Conservation (phyloP, 2,113 vertebrate species). For the Erythrolamprus reginae region DNA sequence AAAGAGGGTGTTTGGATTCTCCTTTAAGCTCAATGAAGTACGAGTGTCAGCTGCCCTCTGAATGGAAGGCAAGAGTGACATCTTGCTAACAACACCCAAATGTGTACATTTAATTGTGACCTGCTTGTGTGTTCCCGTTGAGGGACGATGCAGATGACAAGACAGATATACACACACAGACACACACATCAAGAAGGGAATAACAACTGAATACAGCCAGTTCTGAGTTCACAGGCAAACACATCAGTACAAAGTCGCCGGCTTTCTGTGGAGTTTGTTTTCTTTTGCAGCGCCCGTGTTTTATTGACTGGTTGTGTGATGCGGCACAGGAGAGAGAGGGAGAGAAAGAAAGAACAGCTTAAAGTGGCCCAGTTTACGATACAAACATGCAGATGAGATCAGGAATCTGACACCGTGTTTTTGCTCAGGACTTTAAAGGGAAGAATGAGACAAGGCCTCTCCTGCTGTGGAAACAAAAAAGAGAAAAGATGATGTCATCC, state of each 20-base stretch:
- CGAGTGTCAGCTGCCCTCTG: slow-evolving; percentile 21
- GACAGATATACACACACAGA: slow-evolving; percentile 47
- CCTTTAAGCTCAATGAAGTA: slow-evolving; percentile 28
- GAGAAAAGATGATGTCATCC: neutral
- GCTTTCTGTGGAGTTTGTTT: slow-evolving; percentile 79
- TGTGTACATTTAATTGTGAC: slow-evolving; percentile 74
- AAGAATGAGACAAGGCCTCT: slow-evolving; percentile 26
- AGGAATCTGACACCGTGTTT: slow-evolving; percentile 62
- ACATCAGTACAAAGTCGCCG: slow-evolving; percentile 71
- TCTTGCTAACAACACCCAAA: slow-evolving; percentile 45
- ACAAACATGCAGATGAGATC: slow-evolving; percentile 78
- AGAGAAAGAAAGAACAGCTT: slow-evolving; percentile 51
- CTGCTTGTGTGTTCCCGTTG: slow-evolving; percentile 62
- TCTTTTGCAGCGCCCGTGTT: slow-evolving; percentile 72
- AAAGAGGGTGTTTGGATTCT: neutral
- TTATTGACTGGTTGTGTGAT: slow-evolving; percentile 71
- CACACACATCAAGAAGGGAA: slow-evolving; percentile 71
- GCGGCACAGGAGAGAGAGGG: slow-evolving; percentile 30
- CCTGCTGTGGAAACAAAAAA: neutral
- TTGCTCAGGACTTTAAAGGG: slow-evolving; percentile 33
- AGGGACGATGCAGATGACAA: slow-evolving; percentile 72
- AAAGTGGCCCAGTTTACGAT: slow-evolving; percentile 76
- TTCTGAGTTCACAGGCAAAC: slow-evolving; percentile 75
- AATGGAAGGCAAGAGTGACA: slow-evolving; percentile 34
- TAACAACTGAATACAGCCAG: slow-evolving; percentile 75